These are phyloP conservation scores for Amphibalanus amphitrite DNA, from an alignment of 1,140 invertebrate genomes.

Conservation along the genomic window DNA sequence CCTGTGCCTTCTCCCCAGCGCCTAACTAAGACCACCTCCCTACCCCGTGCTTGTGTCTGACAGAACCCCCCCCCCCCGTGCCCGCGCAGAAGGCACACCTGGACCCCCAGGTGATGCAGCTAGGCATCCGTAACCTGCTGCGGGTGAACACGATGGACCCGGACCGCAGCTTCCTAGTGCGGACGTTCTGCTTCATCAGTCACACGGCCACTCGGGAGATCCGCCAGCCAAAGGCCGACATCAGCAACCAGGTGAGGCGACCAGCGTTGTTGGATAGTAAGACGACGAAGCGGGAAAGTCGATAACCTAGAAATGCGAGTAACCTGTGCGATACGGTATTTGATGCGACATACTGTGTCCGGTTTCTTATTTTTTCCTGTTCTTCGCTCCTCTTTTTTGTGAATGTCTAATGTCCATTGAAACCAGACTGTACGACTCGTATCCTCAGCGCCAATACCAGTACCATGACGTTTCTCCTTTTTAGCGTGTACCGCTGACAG, in stretches of 20 bases:
- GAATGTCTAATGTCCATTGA: constrained; percentile 5
- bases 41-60: background rate
- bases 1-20: background rate
- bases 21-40: background rate
- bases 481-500: no score
- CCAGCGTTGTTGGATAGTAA: constrained; percentile 23
- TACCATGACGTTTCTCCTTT: no score
- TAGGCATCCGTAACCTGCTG: constrained; percentile 34
- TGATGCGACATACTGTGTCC: no score
- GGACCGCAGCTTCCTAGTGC: constrained; percentile 34
- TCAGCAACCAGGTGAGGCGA: constrained; percentile 39
- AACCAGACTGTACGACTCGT: background rate
- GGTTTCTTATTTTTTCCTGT: constrained; percentile 9
- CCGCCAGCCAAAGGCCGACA: constrained; percentile 32
- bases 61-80: no score
- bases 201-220: constrained; percentile 37
- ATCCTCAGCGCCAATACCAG: no score
- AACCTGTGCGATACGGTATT: no score
- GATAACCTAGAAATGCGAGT: no score
- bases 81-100: constrained; percentile 26
- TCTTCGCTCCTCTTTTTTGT: constrained; percentile 8
- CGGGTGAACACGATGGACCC: constrained; percentile 33
- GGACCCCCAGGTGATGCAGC: constrained; percentile 26
- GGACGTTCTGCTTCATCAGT: constrained; percentile 39
- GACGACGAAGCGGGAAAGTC: background rate